Conservation (phyloP, 2,113 vertebrate genomes). For the Leucosticte australis region DNA sequence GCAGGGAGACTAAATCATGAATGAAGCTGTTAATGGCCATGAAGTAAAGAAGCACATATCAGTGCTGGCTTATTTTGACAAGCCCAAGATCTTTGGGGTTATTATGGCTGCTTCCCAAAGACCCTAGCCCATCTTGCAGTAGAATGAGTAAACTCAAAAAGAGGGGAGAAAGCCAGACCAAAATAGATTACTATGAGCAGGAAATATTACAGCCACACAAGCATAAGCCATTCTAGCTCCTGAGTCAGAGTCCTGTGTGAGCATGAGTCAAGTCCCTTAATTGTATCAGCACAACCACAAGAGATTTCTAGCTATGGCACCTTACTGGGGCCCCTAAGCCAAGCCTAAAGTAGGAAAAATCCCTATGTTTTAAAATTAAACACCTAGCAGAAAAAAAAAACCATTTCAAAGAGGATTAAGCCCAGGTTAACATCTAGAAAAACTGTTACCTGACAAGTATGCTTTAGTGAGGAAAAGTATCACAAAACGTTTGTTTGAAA, state of each 20-base stretch:
- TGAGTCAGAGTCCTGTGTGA: conserved; percentile 21
- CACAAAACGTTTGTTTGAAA: background rate
- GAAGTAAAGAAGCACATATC: background rate
- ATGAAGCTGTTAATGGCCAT: background rate
- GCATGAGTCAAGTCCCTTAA: conserved; percentile 29
- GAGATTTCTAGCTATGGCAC: background rate
- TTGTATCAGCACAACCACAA: background rate
- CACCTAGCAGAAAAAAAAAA: background rate
- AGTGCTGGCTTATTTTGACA: background rate
- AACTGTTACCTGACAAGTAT: background rate
- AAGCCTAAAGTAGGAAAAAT: background rate
- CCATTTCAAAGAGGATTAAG: background rate
- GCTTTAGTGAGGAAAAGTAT: background rate
- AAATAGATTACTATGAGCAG: background rate
- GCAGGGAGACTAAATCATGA: background rate
- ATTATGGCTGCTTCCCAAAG: background rate
- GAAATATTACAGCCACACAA: background rate
- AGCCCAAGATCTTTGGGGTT: background rate
- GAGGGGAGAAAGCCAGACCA: background rate
- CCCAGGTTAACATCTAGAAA: background rate
- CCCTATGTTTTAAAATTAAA: background rate
- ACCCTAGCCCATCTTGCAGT: background rate
- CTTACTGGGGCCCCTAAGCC: background rate
- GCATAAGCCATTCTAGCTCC: background rate
- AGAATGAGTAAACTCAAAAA: background rate